A percentile compares a stretch with the other conserved stretches of the same genome.
Conservation (phyloP, 2,888 invertebrate species). For the Sceliomorpha sp. region DNA sequence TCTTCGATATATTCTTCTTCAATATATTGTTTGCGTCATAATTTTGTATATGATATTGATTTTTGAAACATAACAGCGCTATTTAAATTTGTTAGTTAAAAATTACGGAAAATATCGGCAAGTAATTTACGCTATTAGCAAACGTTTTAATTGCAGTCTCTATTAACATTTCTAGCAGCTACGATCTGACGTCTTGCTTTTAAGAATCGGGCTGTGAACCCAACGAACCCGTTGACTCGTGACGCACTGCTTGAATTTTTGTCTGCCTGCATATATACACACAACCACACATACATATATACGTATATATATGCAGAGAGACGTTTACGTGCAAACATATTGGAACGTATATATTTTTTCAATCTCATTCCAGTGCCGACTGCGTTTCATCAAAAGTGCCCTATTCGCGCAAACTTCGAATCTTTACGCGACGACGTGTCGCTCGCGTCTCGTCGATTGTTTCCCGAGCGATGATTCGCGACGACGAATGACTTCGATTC, state of each 20-base stretch:
- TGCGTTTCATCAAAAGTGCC: slow-evolving; percentile 47
- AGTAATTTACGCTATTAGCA: too few relatives aligned
- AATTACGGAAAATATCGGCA: too few relatives aligned
- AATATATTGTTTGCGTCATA: too few relatives aligned
- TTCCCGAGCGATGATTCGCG: slow-evolving; percentile 6
- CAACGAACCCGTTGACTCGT: slow-evolving; percentile 38
- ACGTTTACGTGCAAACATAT: slow-evolving; percentile 50
- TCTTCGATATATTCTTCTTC: too few relatives aligned
- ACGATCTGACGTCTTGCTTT: slow-evolving; percentile 10
- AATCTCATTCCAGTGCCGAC: slow-evolving; percentile 64
- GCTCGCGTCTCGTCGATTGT: too few relatives aligned
- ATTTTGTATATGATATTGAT: too few relatives aligned
- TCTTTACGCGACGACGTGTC: slow-evolving; percentile 23
- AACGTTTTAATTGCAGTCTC: slow-evolving; percentile 13
- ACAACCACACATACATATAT: slow-evolving; percentile 28
- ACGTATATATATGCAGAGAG: slow-evolving; percentile 6
- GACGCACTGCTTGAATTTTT: slow-evolving; percentile 48
- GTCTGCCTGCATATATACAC: slow-evolving; percentile 39
- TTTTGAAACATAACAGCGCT: too few relatives aligned
- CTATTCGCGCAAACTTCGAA: slow-evolving; percentile 22
- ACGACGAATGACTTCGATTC: slow-evolving; percentile 4
- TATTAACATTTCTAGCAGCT: slow-evolving; percentile 8
- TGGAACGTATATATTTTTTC: slow-evolving; percentile 68
- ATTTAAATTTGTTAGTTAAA: too few relatives aligned
- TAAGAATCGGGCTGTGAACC: slow-evolving; percentile 49